Conservation (phyloP, 1,140 invertebrate species). For the Homalodisca vitripennis region DNA sequence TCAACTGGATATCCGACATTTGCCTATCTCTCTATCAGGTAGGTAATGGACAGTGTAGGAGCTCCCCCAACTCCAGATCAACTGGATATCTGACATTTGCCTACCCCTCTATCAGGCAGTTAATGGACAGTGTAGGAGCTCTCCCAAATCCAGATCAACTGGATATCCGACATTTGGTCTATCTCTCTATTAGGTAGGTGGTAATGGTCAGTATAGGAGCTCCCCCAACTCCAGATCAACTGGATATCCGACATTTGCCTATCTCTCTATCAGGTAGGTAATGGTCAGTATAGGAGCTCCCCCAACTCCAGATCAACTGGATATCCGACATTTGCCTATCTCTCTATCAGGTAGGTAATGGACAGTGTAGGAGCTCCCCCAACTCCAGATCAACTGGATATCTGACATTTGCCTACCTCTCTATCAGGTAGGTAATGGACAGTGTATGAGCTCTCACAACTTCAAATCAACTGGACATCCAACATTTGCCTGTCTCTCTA, state of each 20-base stretch:
- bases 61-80: constrained; percentile 49
- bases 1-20: constrained; percentile 50
- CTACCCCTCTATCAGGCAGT: constrained; percentile 50
- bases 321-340: no score
- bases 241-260: constrained; percentile 51
- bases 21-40: constrained; percentile 51
- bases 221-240: constrained; percentile 49
- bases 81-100: constrained; percentile 51
- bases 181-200: constrained; percentile 50
- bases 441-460: constrained; percentile 48
- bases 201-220: constrained; percentile 49
- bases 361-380: constrained; percentile 47
- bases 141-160: constrained; percentile 48
- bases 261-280: constrained; percentile 50
- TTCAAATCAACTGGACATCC: constrained; percentile 50
- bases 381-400: constrained; percentile 51
- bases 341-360: no score
- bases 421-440: no score
- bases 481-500: constrained; percentile 51
- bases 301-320: neutral
- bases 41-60: constrained; percentile 48
- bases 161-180: constrained; percentile 50
- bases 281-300: neutral
- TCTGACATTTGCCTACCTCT: constrained; percentile 50
- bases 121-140: constrained; percentile 49